Conservation (phyloP, 2,113 vertebrate genomes). For the Glaucidium brasilianum region DNA sequence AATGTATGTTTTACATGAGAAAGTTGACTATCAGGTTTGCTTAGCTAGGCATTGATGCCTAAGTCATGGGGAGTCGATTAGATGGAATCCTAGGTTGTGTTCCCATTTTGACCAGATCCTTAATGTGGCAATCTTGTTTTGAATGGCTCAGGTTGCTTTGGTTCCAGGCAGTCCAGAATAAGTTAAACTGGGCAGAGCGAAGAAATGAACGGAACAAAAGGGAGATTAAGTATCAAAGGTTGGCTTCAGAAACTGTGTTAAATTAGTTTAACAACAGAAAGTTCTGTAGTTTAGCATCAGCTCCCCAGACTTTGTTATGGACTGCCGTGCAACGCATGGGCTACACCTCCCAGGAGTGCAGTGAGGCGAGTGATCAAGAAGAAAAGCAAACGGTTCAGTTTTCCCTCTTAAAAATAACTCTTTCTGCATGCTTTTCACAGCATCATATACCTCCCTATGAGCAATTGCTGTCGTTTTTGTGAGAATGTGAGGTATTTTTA, state of each 20-base stretch:
- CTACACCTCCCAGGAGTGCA: neutral
- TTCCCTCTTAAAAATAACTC: neutral
- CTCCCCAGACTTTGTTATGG: neutral
- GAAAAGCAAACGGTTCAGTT: neutral
- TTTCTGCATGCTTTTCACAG: neutral
- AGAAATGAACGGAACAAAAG: slow-evolving; percentile 17
- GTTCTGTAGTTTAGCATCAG: neutral
- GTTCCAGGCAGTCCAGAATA: neutral
- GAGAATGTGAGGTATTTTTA: neutral
- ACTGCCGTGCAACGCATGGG: neutral
- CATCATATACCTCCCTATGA: neutral
- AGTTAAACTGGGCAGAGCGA: neutral
- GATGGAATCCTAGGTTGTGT: neutral
- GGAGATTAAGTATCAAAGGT: slow-evolving; percentile 16
- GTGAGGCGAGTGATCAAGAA: neutral
- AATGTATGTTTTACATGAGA: neutral
- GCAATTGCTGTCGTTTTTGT: neutral
- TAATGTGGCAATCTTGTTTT: neutral
- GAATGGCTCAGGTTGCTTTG: neutral
- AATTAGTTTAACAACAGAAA: neutral
- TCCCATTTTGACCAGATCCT: neutral
- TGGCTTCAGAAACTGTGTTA: neutral
- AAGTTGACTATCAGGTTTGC: slow-evolving; percentile 8
- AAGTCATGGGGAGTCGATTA: neutral
- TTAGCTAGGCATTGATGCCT: neutral